Conservation (phyloP, 30 jellyfish, hydroid and myxozoan genomes). For the Pseudorhiza aurosa region DNA sequence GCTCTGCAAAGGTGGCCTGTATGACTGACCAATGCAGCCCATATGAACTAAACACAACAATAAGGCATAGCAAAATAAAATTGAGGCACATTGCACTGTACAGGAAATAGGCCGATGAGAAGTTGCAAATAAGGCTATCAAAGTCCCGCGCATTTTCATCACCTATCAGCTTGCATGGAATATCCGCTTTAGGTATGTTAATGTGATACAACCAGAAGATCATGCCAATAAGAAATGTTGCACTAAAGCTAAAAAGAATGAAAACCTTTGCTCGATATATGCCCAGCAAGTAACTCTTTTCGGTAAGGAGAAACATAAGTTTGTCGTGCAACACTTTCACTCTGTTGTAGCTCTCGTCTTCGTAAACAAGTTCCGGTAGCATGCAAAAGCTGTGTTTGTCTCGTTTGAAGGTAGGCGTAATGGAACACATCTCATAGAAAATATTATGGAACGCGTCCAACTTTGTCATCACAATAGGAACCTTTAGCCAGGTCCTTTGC, state of each 20-base stretch:
- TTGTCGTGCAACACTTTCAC: conserved; percentile 75
- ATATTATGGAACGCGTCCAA: conserved; percentile 72
- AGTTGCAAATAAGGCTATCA: conserved; percentile 61
- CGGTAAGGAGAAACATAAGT: conserved; percentile 65
- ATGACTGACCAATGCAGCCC: conserved; percentile 64
- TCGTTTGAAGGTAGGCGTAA: conserved; percentile 56
- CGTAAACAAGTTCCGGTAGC: conserved; percentile 71
- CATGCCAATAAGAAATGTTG: conserved; percentile 28
- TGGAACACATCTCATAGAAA: conserved; percentile 53
- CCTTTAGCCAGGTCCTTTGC: conserved; percentile 72
- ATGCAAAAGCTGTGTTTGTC: conserved; percentile 45
- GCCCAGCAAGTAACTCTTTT: conserved; percentile 58
- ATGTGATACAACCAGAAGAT: conserved; percentile 55
- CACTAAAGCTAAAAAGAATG: conserved; percentile 27
- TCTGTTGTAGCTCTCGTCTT: conserved; percentile 46
- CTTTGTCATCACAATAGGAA: conserved; percentile 80
- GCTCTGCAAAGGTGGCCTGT: conserved; percentile 52
- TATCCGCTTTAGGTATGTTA: conserved; percentile 55
- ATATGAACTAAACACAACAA: conserved; percentile 28
- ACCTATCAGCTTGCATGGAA: conserved; percentile 50
- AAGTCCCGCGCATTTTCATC: conserved; percentile 32
- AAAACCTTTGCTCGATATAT: conserved; percentile 59
- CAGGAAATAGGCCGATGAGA: conserved; percentile 63
- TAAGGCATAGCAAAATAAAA: conserved; percentile 26
- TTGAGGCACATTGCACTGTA: conserved; percentile 75